Conservation (phyloP, 2,888 invertebrate species). For the Eretmocerus hayati region DNA sequence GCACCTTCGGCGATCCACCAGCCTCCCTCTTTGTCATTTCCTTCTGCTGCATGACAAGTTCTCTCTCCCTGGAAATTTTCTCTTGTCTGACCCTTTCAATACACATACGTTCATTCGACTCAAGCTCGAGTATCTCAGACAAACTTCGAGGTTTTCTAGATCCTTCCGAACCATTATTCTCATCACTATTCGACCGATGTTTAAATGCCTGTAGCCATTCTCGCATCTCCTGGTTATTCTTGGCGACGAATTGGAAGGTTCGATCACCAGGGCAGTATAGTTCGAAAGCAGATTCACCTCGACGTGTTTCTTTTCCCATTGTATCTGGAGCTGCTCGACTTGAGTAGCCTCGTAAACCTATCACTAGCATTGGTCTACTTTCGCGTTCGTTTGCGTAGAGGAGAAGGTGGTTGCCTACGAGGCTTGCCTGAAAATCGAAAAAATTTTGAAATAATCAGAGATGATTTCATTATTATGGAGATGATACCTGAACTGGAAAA, state of each 20-base stretch:
- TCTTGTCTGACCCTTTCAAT: slow-evolving; percentile 20
- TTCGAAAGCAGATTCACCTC: slow-evolving; percentile 39
- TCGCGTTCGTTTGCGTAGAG: slow-evolving; percentile 38
- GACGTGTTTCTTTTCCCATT: slow-evolving; percentile 31
- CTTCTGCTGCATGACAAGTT: no score
- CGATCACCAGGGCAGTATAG: slow-evolving; percentile 38
- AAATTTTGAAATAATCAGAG: no score
- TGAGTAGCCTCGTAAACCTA: slow-evolving; percentile 36
- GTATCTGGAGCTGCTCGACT: slow-evolving; percentile 36
- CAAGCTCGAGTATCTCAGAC: slow-evolving; percentile 15
- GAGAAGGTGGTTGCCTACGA: slow-evolving; percentile 37
- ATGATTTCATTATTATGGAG: no score
- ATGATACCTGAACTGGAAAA: no score
- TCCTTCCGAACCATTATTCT: slow-evolving; percentile 1
- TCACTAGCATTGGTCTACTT: slow-evolving; percentile 31
- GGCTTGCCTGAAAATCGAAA: slow-evolving; percentile 29
- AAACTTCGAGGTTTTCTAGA: background rate
- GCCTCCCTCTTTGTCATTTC: slow-evolving; percentile 22
- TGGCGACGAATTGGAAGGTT: slow-evolving; percentile 39
- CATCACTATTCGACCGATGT: no score
- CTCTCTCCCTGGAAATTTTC: no score
- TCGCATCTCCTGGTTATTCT: slow-evolving; percentile 37
- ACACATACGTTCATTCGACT: slow-evolving; percentile 11
- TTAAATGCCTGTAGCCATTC: slow-evolving; percentile 36
- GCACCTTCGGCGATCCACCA: slow-evolving; percentile 13